These are phyloP conservation scores for Grammatotria lemairii DNA, from an alignment of 2,113 vertebrate species.

Conservation along the genomic window DNA sequence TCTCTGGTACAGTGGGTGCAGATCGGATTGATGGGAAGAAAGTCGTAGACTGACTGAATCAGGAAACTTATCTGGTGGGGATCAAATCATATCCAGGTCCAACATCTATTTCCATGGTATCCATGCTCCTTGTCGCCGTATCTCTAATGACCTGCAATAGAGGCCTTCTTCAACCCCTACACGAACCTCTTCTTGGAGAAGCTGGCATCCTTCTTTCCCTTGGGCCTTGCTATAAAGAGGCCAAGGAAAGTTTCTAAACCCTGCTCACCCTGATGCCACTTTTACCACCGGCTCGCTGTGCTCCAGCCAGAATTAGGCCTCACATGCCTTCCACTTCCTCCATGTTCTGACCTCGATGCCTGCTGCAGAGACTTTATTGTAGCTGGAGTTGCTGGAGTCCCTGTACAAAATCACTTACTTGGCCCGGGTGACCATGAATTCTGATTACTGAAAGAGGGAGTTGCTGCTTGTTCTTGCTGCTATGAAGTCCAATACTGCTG, in stretches of 20 bases:
- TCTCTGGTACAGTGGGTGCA: not conserved
- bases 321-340: not conserved
- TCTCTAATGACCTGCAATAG: not conserved
- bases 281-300: not conserved
- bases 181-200: not conserved
- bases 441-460: not conserved
- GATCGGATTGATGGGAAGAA: not conserved
- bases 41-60: not conserved
- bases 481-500: not conserved
- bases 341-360: not conserved
- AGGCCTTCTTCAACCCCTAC: not conserved
- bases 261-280: not conserved
- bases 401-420: not conserved
- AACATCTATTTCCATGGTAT: not conserved
- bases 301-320: not conserved
- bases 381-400: not conserved
- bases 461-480: not conserved
- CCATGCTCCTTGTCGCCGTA: not conserved
- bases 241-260: not conserved
- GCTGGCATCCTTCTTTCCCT: not conserved
- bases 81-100: not conserved
- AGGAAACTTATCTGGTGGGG: not conserved
- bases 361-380: not conserved
- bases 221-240: not conserved
- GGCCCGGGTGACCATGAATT: not conserved